phyloP scores from a whole-genome alignment of 2,113 vertebrate species.

The Stigmatopora nigra region DNA sequence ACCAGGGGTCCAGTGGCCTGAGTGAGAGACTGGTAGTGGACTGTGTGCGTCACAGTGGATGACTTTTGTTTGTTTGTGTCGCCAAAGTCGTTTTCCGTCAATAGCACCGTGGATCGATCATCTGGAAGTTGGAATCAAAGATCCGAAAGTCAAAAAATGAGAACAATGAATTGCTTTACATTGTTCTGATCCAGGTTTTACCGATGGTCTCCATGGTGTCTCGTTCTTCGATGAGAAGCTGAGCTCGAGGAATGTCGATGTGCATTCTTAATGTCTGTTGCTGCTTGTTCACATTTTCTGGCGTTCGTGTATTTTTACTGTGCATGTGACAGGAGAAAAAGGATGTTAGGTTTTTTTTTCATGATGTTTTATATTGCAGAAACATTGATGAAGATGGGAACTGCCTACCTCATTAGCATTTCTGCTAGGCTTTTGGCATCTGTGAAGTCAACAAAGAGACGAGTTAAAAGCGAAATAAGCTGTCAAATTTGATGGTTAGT shows the following conservation, averaged over 20 bases:
- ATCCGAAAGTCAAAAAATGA: not conserved
- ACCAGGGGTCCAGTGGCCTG: conserved; percentile 95
- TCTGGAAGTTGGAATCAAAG: conserved; percentile 61
- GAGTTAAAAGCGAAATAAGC: conserved; percentile 44
- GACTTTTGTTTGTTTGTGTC: conserved; percentile 95
- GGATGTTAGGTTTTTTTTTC: conserved; percentile 6
- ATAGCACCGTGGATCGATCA: conserved; percentile 89
- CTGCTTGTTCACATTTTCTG: conserved; percentile 93
- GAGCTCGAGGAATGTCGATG: conserved; percentile 97
- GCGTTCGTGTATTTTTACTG: conserved; percentile 96
- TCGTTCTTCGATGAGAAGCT: conserved; percentile 94
- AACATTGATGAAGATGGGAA: conserved; percentile 48
- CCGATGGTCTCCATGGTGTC: conserved; percentile 99
- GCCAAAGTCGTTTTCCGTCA: conserved; percentile 96
- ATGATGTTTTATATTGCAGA: conserved; percentile 29
- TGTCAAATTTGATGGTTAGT: conserved; percentile 5
- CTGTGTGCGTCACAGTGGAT: conserved; percentile 94
- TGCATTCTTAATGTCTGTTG: conserved; percentile 96
- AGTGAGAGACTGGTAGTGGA: conserved; percentile 96
- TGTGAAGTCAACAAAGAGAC: conserved; percentile 72
- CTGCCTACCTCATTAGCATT: conserved; percentile 97
- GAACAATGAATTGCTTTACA: not conserved
- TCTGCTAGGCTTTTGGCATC: conserved; percentile 99
- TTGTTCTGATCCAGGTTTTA: conserved; percentile 46
- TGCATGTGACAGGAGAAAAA: conserved; percentile 34